phyloP scores from a whole-genome alignment of 1,140 invertebrate species.

The Samia ricini region DNA sequence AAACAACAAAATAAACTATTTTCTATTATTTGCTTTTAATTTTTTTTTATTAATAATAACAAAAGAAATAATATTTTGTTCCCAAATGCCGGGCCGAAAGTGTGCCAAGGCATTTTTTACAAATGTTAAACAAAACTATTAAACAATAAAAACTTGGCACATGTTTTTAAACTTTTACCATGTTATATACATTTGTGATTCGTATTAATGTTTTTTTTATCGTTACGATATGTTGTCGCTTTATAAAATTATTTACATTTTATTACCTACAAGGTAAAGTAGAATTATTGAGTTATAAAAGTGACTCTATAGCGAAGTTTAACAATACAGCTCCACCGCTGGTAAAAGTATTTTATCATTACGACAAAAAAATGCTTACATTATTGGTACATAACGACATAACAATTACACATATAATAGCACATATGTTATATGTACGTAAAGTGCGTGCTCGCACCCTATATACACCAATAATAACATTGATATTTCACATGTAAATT shows the following conservation, averaged over 20 bases:
- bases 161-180: neutral
- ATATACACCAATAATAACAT: neutral
- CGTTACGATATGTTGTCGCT: conserved; percentile 10
- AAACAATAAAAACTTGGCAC: conserved; percentile 7
- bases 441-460: neutral
- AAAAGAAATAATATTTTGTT: conserved; percentile 8
- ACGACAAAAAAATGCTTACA: neutral
- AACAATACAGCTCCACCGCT: neutral
- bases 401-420: neutral
- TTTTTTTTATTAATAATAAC: neutral
- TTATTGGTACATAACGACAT: neutral
- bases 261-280: neutral
- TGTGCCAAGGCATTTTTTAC: neutral
- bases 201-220: neutral
- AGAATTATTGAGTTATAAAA: neutral
- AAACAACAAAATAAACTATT: neutral
- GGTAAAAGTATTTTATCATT: neutral
- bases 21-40: neutral
- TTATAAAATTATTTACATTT: conserved; percentile 11
- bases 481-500: neutral
- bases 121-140: neutral
- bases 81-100: conserved; percentile 4
- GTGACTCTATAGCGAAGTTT: neutral
- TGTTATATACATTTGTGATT: neutral
- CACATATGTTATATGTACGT: neutral